Evolutionary conservation across 2,888 invertebrate species (phyloP), one percentile per base, ranked within the genome.

Genomic region (Hofmannophila pseudospretella): DNA sequence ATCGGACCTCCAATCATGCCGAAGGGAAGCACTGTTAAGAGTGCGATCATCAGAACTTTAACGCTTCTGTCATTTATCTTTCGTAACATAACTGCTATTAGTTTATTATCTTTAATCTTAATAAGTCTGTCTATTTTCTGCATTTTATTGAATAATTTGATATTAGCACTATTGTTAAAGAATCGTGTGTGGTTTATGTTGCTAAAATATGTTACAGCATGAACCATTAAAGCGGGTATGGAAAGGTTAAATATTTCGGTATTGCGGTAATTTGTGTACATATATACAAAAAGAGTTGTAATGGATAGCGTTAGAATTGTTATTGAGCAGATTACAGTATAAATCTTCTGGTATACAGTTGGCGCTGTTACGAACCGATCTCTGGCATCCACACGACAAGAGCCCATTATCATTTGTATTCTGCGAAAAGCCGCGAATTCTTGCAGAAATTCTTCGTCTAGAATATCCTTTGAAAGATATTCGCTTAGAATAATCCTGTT

Each of bases 91-190:
- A 2, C 7, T 4, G 7, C 4, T n/a, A 27, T 27, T 4, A 10
- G 4, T 4, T 14, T 36, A 25, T 56, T 67, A 4, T 55, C 49
- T 10, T 71, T 49, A 11, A 76, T 47, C 14, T 59, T 61, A 66
- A 80, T 66, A 1, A 61, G 38, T 9, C 70, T 60, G 34, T 81
- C 76, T 2, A 78, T 58, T 42, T 67, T 53, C 48, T 81, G 77
- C 38, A 77, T 50, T 48, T 61, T 57, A 0, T 74, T 47, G 9
- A 56, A 58, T 30, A 78, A 71, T 2, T 56, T 48, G 0, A 61
- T 55, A 41, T 76, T 78, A 1, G 41, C 42, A 1, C 59, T 47
- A 2, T 58, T 55, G 41, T 72, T 71, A 2, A 56, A 13, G 27
- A 79, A 79, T 8, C 75, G 55, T 4, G 58, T 54, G 31, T 77